Percentiles rank a stretch among this genome's conserved stretches.
These are phyloP conservation scores for Teleiodes luculella DNA, from an alignment of 2,888 invertebrate genomes.

Conservation along the genomic window DNA sequence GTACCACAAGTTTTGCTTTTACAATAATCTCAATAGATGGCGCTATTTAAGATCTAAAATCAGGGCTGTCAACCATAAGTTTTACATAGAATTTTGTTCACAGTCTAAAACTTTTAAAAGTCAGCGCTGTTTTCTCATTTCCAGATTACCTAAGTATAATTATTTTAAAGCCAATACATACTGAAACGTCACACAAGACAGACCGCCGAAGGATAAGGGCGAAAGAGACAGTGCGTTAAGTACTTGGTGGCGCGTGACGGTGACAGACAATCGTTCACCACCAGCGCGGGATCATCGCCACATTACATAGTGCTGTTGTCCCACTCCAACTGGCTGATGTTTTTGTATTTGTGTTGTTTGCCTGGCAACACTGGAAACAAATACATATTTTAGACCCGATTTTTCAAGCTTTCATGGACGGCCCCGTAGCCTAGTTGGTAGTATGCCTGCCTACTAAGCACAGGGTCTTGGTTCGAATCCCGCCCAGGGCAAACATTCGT, in stretches of 20 bases:
- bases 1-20: no score
- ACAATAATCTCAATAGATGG: no score
- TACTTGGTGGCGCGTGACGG: constrained; percentile 21
- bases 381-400: background rate
- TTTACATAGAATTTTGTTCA: background rate
- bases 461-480: no score
- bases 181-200: constrained; percentile 11
- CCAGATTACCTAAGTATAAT: background rate
- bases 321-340: constrained; percentile 88
- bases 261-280: constrained; percentile 17
- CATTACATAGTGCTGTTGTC: constrained; percentile 88
- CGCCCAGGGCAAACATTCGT: no score
- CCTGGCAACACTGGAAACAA: constrained; percentile 59
- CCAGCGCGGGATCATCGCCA: constrained; percentile 32
- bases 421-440: no score
- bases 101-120: background rate
- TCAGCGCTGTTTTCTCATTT: background rate
- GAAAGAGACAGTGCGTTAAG: constrained; percentile 19
- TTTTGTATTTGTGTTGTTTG: constrained; percentile 81
- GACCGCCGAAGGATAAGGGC: constrained; percentile 13
- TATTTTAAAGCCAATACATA: background rate
- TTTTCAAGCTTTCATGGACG: no score
- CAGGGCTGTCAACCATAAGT: no score
- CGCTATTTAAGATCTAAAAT: no score
- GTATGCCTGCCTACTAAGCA: no score